Evolutionary conservation across 2,888 invertebrate species (phyloP).

Genomic region (Megaustenia siamemsis): DNA sequence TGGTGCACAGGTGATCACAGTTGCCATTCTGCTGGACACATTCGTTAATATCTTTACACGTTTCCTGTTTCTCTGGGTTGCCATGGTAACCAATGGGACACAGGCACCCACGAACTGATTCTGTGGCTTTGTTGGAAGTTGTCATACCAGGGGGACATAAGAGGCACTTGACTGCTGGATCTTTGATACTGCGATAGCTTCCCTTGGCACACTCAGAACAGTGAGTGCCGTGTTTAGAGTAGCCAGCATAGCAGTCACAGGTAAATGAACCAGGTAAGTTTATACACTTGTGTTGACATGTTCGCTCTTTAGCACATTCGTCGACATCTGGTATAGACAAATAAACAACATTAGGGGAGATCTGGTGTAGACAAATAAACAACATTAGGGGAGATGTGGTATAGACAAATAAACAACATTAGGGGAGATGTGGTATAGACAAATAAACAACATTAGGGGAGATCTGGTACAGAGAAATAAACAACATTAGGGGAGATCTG

Average conservation of each 20-base stretch:
- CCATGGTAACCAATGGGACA: conserved; percentile 62
- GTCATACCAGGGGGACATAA: conserved; percentile 60
- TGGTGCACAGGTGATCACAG: conserved; percentile 63
- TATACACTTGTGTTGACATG: conserved; percentile 66
- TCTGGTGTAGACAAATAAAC: not conserved
- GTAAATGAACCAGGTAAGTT: conserved; percentile 67
- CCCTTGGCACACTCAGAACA: conserved; percentile 58
- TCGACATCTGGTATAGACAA: conserved; percentile 59
- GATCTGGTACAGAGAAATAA: too few relatives aligned
- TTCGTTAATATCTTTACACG: conserved; percentile 60
- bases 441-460: not conserved
- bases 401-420: not conserved
- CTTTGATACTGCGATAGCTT: conserved; percentile 57
- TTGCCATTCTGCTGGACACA: conserved; percentile 62
- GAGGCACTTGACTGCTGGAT: conserved; percentile 54
- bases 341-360: not conserved
- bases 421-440: not conserved
- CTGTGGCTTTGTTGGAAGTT: conserved; percentile 52
- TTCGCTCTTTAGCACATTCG: conserved; percentile 61
- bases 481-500: too few relatives aligned
- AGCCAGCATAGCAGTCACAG: conserved; percentile 70
- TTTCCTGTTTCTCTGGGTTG: conserved; percentile 53
- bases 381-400: not conserved
- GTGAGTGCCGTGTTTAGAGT: conserved; percentile 52
- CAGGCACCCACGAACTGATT: conserved; percentile 58